Conservation (phyloP, 2,797 vertebrate species). For the Crypturellus tataupa region DNA sequence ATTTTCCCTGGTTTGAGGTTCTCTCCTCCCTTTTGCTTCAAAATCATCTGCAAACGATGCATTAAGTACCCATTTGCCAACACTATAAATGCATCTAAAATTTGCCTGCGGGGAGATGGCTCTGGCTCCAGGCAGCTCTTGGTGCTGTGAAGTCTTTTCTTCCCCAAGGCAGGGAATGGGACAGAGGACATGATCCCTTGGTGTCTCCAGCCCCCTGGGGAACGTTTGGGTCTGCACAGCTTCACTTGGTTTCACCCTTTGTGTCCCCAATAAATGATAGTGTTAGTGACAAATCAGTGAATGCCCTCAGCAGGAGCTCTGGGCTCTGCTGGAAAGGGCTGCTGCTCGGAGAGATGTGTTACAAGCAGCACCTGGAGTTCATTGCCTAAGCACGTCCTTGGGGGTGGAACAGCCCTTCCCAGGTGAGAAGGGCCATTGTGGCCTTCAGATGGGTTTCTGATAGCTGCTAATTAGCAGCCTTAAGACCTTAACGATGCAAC, state of each 20-base stretch:
- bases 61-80: background rate
- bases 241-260: background rate
- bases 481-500: background rate
- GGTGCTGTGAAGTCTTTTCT: too few species aligned
- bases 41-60: background rate
- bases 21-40: background rate
- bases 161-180: background rate
- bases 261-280: accelerated
- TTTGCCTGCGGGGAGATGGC: too few species aligned
- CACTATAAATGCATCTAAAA: too few species aligned
- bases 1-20: background rate
- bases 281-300: accelerated
- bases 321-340: background rate
- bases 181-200: background rate
- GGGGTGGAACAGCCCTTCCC: background rate
- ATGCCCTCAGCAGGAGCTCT: background rate
- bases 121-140: too few species aligned
- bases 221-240: background rate
- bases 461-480: background rate
- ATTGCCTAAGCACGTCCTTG: accelerated
- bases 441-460: background rate
- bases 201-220: background rate
- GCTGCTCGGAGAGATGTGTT: background rate
- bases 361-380: background rate
- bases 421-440: background rate